Percentiles rank a stretch among this genome's conserved stretches.
Conservation (phyloP, 2,888 invertebrate species). For the Adela reaumurella region DNA sequence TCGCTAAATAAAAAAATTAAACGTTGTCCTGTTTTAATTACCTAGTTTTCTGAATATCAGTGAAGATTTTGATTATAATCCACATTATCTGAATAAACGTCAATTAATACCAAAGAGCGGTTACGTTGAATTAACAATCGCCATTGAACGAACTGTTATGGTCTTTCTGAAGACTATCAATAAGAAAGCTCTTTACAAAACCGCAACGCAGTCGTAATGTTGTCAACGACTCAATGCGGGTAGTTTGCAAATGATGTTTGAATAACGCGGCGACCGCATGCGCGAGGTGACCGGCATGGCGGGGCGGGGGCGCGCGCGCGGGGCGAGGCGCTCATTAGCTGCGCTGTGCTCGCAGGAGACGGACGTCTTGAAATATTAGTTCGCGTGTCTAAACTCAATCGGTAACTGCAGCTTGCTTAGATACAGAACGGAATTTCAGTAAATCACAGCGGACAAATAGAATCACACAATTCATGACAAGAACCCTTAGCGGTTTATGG, state of each 20-base stretch:
- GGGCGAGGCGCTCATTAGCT: background rate
- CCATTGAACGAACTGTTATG: background rate
- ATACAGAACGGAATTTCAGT: background rate
- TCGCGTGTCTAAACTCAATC: background rate
- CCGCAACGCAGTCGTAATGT: background rate
- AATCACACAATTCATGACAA: background rate
- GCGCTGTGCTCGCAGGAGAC: background rate
- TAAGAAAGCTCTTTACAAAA: background rate
- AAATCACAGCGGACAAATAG: background rate
- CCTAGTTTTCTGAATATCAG: no score
- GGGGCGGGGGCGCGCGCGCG: conserved; percentile 7
- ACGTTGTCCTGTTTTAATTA: no score
- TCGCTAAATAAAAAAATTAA: no score
- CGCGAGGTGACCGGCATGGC: conserved; percentile 13
- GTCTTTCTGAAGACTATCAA: background rate
- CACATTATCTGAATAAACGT: no score
- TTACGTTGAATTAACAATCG: background rate
- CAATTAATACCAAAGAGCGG: no score
- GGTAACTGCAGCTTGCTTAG: background rate
- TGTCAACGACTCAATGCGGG: conserved; percentile 30
- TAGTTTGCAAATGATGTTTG: conserved; percentile 53
- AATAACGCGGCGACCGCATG: conserved; percentile 30
- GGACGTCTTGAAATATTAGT: background rate
- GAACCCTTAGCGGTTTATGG: no score
- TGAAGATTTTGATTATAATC: no score